Evolutionary conservation across 2,888 invertebrate genomes (phyloP), one percentile per base, ranked within the genome.

Genomic region (Rhodophaea formosa): DNA sequence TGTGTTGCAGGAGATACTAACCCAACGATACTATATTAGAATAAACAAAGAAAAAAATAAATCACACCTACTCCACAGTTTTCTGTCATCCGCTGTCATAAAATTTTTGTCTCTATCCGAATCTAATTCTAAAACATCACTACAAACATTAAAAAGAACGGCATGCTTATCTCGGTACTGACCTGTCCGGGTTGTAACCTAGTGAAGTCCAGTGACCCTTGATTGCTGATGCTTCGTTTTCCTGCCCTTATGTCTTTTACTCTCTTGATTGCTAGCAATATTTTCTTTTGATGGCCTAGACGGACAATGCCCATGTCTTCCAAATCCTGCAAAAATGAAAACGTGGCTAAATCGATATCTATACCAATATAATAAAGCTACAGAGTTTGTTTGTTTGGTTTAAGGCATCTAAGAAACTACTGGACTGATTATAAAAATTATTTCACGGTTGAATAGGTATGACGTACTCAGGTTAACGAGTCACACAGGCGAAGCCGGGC

Each of bases 251-350:
- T 96, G 80, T 98, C 97, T 88, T 98, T 98, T 56, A 99, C 95
- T 83, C 98, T 94, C 86, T 99, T 99, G 72, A 99, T 98, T 62
- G 99, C 99, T 78, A 99, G 92, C 79, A 98, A 94, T 70, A 99
- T 96, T 92, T 99, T 98, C 93, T 99, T 99, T 91, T 99, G 99
- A 84, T 99, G 99, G 39, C 99, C 99, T 77, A 97, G 90, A 76
- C 97, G 95, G 23, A 97, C 96, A 75, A 97, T 97, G 59, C 97
- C 97, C 84, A 99, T 98, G 80, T 99, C 99, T 92, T 99, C 99
- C 79, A 99, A 93, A 91, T 99, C 99, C 89, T 91, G 80, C 23
- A 72, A 78, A 51, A 56, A 12, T n/a, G 30, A 35, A 8, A 23
- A 23, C 23, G 23, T 23, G 23, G 23, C 3, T 23, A 3, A 23